Base-by-base conservation (phyloP, 2,113 vertebrate genomes). In the Colistium nudipinnis region DNA sequence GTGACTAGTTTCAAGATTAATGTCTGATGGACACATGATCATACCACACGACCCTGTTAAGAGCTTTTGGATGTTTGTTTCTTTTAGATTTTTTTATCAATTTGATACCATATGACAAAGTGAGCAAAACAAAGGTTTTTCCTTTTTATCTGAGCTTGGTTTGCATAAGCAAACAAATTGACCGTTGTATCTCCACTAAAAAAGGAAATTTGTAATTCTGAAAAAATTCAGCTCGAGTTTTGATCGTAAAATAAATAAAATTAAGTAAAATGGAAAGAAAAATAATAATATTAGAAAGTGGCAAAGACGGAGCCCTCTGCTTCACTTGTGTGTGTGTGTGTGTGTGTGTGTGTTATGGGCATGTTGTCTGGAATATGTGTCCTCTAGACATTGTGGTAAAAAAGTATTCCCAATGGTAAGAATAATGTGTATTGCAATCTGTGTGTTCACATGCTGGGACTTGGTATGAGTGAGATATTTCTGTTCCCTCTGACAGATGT, bases 291-390 rank as follows among this genome's bases (percentile, higher is more conserved):
- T 17, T 19, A 27, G 28, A 60, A 55, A 51, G 22, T 0, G 2
- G 6, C 25, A 11, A 39, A 19, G 4, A 56, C 8, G 24, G n/a
- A 13, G 7, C 25, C 0, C n/a, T 9, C 13, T 28, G 9, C 0
- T 38, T 28, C 31, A 49, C 25, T 45, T 2, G 4, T 77, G 31
- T 59, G 35, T 14, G 6, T n/a, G n/a, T n/a, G n/a, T n/a, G n/a
- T n/a, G n/a, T n/a, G n/a, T n/a, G n/a, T n/a, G n/a, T 59, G 66
- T 4, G 3, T 75, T 72, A 82, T 74, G 80, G 80, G 78, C 74
- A 80, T 81, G 64, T 72, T 76, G 51, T 68, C 62, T 67, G 49
- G 20, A 55, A 39, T 31, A 0, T 1, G 51, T 70, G 51, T 66
- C 36, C 35, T 28, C 35, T 16, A 48, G 27, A 62, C 6, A 43